These are phyloP conservation scores for Tipula vernalis DNA, from an alignment of 2,888 invertebrate genomes.

Conservation along the genomic window DNA sequence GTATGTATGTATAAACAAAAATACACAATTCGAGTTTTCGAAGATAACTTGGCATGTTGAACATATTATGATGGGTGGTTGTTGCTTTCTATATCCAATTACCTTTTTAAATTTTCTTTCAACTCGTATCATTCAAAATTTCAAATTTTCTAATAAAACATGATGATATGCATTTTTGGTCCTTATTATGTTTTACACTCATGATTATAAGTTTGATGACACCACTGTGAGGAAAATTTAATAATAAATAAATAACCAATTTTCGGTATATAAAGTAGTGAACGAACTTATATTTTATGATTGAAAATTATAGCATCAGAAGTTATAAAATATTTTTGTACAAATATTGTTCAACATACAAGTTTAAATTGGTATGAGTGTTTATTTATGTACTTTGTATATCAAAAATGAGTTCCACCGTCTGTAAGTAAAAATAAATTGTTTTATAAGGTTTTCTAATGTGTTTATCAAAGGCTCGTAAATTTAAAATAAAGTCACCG, in stretches of 20 bases:
- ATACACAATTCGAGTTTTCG: background rate
- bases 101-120: background rate
- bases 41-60: background rate
- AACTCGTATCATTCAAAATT: background rate
- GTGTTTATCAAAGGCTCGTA: no score
- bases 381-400: no score
- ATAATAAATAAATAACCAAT: background rate
- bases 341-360: background rate
- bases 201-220: background rate
- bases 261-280: background rate
- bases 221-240: background rate
- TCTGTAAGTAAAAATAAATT: no score
- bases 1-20: background rate
- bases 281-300: background rate
- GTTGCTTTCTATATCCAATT: no score
- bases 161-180: background rate
- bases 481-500: no score
- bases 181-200: background rate
- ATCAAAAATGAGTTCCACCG: no score
- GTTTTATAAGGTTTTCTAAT: no score
- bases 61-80: background rate
- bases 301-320: background rate
- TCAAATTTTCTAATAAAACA: background rate
- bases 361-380: background rate
- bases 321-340: no score